These are phyloP conservation scores for Lucilia sericata DNA, from an alignment of 1,140 invertebrate species.

Conservation along the genomic window DNA sequence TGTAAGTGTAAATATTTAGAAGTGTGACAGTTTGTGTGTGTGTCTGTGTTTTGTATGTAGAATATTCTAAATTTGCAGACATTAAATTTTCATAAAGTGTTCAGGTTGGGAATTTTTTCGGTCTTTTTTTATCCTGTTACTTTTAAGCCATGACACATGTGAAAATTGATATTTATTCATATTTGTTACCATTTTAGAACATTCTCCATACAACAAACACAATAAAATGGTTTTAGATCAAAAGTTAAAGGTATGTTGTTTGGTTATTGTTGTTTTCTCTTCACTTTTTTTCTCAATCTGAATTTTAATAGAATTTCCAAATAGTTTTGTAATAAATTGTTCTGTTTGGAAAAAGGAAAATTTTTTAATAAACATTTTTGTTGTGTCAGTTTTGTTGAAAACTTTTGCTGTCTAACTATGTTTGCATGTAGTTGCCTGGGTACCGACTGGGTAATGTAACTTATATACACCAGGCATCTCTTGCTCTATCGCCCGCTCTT, in stretches of 20 bases:
- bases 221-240: background rate
- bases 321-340: conserved; percentile 3
- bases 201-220: background rate
- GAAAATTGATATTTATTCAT: conserved; percentile 21
- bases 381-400: background rate
- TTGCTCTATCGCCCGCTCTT: background rate
- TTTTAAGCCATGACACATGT: background rate
- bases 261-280: background rate
- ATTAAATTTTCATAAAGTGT: background rate
- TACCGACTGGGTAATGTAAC: background rate
- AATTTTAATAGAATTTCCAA: conserved; percentile 13
- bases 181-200: background rate
- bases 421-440: background rate
- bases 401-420: background rate
- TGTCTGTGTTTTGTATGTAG: too few relatives aligned
- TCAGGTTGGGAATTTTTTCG: background rate
- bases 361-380: background rate
- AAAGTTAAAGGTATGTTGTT: background rate
- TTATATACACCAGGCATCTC: background rate
- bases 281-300: background rate
- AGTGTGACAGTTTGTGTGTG: too few relatives aligned
- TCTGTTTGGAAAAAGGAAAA: background rate
- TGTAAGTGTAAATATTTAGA: too few relatives aligned
- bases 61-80: background rate
- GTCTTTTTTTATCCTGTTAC: background rate